Conservation (phyloP, 2,113 vertebrate species). For the Cynoglossus semilaevis region DNA sequence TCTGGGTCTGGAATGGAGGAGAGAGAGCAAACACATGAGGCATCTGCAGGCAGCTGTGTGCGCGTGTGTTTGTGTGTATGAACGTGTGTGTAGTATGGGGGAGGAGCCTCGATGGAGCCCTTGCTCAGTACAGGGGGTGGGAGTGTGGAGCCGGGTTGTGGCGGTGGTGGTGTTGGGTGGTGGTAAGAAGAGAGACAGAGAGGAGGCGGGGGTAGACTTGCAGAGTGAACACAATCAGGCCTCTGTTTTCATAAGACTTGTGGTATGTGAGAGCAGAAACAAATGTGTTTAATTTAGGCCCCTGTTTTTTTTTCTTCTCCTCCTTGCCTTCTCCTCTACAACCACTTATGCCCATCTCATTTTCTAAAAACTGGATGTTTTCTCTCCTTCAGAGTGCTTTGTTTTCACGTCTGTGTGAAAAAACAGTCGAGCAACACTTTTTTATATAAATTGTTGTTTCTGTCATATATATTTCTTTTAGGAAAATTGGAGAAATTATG, state of each 20-base stretch:
- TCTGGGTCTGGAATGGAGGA: conserved; percentile 58
- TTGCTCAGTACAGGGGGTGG: conserved; percentile 48
- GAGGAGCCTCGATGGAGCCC: conserved; percentile 28
- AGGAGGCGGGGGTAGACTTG: conserved; percentile 54
- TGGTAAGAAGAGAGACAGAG: conserved; percentile 23
- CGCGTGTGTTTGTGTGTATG: conserved; percentile 16
- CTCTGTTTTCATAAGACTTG: conserved; percentile 86
- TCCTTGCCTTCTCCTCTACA: conserved; percentile 48
- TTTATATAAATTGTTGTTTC: no score
- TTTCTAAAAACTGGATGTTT: conserved; percentile 62
- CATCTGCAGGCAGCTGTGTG: conserved; percentile 78
- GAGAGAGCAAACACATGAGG: conserved; percentile 66
- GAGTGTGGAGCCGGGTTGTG: conserved; percentile 60
- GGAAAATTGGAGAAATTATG: no score
- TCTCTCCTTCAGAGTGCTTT: conserved; percentile 14
- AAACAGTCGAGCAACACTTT: no score
- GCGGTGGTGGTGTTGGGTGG: conserved; percentile 36
- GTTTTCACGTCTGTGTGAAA: no score
- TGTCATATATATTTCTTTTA: no score
- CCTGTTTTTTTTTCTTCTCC: conserved; percentile 43
- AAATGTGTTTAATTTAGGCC: conserved; percentile 85
- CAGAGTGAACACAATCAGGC: conserved; percentile 81
- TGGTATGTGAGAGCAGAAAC: conserved; percentile 85
- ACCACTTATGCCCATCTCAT: conserved; percentile 67
- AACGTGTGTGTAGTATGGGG: neutral